phyloP scores from a whole-genome alignment of 2,888 invertebrate species.

The Sesia apiformis region DNA sequence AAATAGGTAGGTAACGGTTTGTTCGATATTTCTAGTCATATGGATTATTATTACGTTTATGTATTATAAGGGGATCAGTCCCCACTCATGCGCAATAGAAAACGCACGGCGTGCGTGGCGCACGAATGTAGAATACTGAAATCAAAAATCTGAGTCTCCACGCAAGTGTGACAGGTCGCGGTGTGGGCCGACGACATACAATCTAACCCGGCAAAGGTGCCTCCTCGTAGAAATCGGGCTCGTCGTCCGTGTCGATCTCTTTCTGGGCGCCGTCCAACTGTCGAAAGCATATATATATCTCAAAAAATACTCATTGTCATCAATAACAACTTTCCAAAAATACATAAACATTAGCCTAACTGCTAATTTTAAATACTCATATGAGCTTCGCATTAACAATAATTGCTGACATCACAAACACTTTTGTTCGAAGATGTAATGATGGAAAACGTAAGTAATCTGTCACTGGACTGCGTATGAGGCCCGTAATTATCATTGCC shows the following conservation, averaged over 20 bases:
- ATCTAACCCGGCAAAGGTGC: slow-evolving; percentile 86
- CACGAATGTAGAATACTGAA: neutral
- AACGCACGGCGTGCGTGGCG: neutral
- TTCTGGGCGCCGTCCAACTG: slow-evolving; percentile 92
- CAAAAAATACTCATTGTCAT: neutral
- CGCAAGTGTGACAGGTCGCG: neutral
- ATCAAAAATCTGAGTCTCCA: neutral
- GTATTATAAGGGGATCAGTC: neutral
- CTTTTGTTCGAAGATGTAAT: too few relatives aligned
- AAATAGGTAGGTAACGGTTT: too few relatives aligned
- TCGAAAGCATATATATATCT: slow-evolving; percentile 12
- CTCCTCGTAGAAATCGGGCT: slow-evolving; percentile 95
- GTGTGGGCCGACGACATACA: neutral
- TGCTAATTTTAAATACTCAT: neutral
- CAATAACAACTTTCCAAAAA: too few relatives aligned
- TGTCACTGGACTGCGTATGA: too few relatives aligned
- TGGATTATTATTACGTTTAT: neutral
- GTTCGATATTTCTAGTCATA: neutral
- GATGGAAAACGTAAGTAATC: too few relatives aligned
- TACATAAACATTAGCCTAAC: neutral
- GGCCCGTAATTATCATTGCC: too few relatives aligned
- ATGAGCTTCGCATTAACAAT: too few relatives aligned
- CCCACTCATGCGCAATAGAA: neutral
- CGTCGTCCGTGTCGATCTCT: slow-evolving; percentile 87
- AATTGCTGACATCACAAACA: too few relatives aligned